A percentile compares a stretch with the other conserved stretches of the same genome.
These are phyloP conservation scores for Betta splendens DNA, from an alignment of 2,797 vertebrate species.

Conservation along the genomic window DNA sequence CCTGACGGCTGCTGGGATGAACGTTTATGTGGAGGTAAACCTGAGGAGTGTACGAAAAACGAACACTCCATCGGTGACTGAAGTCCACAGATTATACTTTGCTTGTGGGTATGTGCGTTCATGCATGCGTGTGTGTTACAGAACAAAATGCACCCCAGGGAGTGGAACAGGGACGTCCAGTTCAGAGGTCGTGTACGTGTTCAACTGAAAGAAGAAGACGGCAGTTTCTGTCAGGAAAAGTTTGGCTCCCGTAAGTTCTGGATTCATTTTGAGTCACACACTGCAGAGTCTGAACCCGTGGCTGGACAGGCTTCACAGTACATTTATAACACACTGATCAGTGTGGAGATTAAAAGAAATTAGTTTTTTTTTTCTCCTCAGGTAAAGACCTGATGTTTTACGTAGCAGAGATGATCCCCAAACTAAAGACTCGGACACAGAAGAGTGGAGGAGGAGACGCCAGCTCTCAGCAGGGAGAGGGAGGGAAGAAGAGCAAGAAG, in stretches of 20 bases:
- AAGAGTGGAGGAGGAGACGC: conserved; percentile 89
- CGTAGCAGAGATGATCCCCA: conserved; percentile 95
- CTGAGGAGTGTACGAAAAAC: neutral
- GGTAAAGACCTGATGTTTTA: conserved; percentile 94
- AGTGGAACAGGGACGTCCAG: conserved; percentile 93
- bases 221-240: conserved; percentile 87
- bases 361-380: conserved; percentile 57
- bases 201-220: conserved; percentile 91
- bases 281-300: too few species aligned
- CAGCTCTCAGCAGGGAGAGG: conserved; percentile 90
- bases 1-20: conserved; percentile 89
- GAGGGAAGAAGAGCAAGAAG: conserved; percentile 95
- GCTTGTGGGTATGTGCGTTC: too few species aligned
- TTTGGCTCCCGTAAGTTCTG: conserved; percentile 88
- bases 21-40: conserved; percentile 88
- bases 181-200: conserved; percentile 91
- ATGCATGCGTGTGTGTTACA: conserved; percentile 54
- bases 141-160: conserved; percentile 95
- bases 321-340: too few species aligned
- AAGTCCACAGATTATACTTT: neutral
- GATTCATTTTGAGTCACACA: too few species aligned
- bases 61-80: neutral
- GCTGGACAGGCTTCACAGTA: too few species aligned
- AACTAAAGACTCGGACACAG: conserved; percentile 93
- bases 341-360: too few species aligned